Evolutionary conservation across 1,140 invertebrate species (phyloP).

Genomic region (Drosophila fuyamai): DNA sequence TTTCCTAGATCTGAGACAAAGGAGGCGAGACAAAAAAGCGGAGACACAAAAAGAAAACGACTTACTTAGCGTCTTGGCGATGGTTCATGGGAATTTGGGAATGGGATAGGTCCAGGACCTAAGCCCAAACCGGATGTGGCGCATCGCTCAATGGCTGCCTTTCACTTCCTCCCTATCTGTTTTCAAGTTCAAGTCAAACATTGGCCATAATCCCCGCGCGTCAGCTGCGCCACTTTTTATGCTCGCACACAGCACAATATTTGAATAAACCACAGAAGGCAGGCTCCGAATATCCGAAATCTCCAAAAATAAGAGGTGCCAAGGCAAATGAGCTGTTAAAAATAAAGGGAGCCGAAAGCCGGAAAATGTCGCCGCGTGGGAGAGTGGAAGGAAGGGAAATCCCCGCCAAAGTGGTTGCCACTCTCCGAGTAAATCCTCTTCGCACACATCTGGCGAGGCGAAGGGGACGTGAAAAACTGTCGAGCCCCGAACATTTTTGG

Average conservation of each 20-base stretch:
- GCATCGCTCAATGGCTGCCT: conserved; percentile 43
- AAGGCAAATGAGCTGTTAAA: conserved; percentile 73
- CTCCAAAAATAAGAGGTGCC: conserved; percentile 57
- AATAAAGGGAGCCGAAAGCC: conserved; percentile 42
- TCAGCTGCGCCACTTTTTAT: conserved; percentile 69
- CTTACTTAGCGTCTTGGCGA: conserved; percentile 60
- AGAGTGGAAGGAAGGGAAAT: conserved; percentile 20
- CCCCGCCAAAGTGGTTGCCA: conserved; percentile 57
- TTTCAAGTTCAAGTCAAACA: conserved; percentile 83
- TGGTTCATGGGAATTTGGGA: conserved; percentile 32
- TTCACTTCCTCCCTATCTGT: conserved; percentile 45
- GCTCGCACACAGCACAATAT: conserved; percentile 32
- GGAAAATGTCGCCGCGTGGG: conserved; percentile 63
- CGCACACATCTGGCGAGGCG: conserved; percentile 14
- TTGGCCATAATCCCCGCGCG: conserved; percentile 73
- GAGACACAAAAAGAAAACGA: conserved; percentile 40
- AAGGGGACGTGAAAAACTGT: conserved; percentile 51
- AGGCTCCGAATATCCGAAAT: conserved; percentile 19
- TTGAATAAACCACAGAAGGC: conserved; percentile 55
- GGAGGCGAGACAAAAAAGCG: conserved; percentile 6
- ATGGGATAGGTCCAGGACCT: conserved; percentile 48
- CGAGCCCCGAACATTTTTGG: conserved; percentile 50
- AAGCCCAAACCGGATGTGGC: conserved; percentile 64
- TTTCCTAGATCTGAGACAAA: conserved; percentile 39
- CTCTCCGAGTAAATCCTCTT: conserved; percentile 28